phyloP scores from a whole-genome alignment of 1,140 invertebrate genomes.

The Drosophila neocordata region DNA sequence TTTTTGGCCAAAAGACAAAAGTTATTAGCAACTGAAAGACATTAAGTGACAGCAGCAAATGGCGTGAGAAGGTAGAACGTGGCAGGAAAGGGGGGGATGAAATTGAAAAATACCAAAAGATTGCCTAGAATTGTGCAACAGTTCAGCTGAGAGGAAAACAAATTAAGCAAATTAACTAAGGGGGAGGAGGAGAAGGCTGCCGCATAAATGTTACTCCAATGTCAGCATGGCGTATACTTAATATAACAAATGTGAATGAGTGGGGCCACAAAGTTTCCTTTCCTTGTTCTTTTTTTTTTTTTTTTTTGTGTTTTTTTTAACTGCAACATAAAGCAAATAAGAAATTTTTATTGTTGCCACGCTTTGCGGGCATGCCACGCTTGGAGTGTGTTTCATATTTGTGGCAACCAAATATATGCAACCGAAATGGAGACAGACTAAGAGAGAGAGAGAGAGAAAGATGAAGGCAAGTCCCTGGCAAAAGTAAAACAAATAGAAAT shows the following conservation, averaged over 20 bases:
- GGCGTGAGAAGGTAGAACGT: too few species aligned
- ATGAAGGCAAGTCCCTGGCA: constrained; percentile 48
- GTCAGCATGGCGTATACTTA: constrained; percentile 51
- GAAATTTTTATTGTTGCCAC: constrained; percentile 17
- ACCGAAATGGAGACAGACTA: constrained; percentile 4
- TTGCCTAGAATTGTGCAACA: not conserved
- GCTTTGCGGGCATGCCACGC: constrained; percentile 5
- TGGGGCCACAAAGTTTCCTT: not conserved
- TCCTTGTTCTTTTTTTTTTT: not conserved
- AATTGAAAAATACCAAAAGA: constrained; percentile 12
- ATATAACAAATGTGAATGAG: constrained; percentile 38
- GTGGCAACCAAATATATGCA: constrained; percentile 18
- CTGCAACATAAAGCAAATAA: constrained; percentile 35
- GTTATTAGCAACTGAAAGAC: constrained; percentile 44
- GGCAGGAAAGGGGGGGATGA: not conserved
- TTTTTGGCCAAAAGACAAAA: constrained; percentile 33
- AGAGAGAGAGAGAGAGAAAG: not conserved
- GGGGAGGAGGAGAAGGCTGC: not conserved
- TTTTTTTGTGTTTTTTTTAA: constrained; percentile 9
- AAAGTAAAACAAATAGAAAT: constrained; percentile 80
- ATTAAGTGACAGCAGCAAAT: constrained; percentile 14
- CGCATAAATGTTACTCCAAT: constrained; percentile 13
- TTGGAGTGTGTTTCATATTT: constrained; percentile 20
- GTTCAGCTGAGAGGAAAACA: not conserved
- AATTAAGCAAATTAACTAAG: constrained; percentile 1